Percentiles rank a stretch among this genome's conserved stretches.
Conservation (phyloP, 2,888 invertebrate species). For the Chloroclysta siterata region DNA sequence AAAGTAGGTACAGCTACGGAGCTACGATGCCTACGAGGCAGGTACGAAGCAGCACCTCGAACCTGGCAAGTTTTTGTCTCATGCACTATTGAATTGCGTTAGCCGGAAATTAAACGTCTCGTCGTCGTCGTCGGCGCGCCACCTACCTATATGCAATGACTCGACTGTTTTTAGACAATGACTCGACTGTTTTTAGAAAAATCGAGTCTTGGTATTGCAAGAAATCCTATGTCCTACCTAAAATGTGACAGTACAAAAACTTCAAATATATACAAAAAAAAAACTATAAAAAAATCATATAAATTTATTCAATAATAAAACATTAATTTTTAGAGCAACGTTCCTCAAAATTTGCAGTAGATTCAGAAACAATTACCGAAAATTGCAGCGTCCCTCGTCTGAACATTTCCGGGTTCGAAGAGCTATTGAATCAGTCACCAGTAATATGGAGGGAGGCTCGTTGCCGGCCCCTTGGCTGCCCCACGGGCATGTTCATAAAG, state of each 20-base stretch:
- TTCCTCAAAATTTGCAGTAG: constrained; percentile 10
- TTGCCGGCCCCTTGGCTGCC: constrained; percentile 25
- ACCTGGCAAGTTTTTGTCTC: constrained; percentile 25
- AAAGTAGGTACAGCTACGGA: constrained; percentile 18
- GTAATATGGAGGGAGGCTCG: constrained; percentile 36
- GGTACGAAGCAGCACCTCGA: too few species aligned
- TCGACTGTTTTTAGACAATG: constrained; percentile 6
- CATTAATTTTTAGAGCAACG: not conserved
- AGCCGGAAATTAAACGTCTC: constrained; percentile 32
- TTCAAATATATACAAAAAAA: not conserved
- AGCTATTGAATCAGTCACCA: constrained; percentile 36
- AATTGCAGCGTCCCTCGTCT: constrained; percentile 16
- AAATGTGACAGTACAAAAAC: not conserved
- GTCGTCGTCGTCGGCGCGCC: constrained; percentile 1
- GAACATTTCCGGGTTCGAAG: constrained; percentile 25
- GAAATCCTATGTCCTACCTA: not conserved
- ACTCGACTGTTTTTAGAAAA: not conserved
- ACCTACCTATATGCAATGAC: constrained; percentile 15
- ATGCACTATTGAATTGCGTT: constrained; percentile 27
- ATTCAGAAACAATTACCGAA: constrained; percentile 19
- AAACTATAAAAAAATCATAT: not conserved
- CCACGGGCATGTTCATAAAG: constrained; percentile 38
- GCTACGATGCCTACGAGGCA: constrained; percentile 6
- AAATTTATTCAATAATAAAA: not conserved
- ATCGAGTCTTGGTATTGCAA: not conserved